Percentiles rank a stretch among this genome's conserved stretches.
Conservation (phyloP, 2,797 vertebrate species). For the Pelochelys cantorii region DNA sequence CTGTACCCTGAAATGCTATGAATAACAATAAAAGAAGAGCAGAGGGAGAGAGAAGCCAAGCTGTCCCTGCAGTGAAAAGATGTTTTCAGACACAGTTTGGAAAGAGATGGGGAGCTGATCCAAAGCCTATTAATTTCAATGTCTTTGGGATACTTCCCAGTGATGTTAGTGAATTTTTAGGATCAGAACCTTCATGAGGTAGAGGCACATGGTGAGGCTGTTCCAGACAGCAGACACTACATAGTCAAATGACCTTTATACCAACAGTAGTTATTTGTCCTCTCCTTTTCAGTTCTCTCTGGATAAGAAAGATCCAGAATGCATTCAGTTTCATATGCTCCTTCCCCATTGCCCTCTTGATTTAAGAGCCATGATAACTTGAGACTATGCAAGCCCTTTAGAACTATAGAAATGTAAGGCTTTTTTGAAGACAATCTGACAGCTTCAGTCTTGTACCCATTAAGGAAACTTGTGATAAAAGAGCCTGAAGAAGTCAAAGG, state of each 20-base stretch:
- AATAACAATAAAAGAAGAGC: neutral
- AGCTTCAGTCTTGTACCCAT: neutral
- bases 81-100: rapidly evolving
- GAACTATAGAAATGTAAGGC: neutral
- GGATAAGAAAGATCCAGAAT: neutral
- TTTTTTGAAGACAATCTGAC: constrained; percentile 33
- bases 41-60: constrained; percentile 47
- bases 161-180: constrained; percentile 4
- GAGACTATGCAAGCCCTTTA: constrained; percentile 68
- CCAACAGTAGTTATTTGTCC: neutral
- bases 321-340: neutral
- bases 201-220: rapidly evolving
- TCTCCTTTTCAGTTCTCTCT: constrained; percentile 4
- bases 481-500: constrained; percentile 31
- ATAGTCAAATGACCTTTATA: neutral
- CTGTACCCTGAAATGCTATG: neutral
- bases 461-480: neutral
- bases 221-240: constrained; percentile 24
- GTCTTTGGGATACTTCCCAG: neutral
- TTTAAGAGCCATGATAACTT: constrained; percentile 21
- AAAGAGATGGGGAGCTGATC: neutral
- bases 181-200: constrained; percentile 12
- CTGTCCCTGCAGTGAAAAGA: neutral
- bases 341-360: constrained; percentile 4
- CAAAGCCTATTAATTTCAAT: neutral